phyloP scores from a whole-genome alignment of 2,113 vertebrate genomes.

The Vimba vimba region DNA sequence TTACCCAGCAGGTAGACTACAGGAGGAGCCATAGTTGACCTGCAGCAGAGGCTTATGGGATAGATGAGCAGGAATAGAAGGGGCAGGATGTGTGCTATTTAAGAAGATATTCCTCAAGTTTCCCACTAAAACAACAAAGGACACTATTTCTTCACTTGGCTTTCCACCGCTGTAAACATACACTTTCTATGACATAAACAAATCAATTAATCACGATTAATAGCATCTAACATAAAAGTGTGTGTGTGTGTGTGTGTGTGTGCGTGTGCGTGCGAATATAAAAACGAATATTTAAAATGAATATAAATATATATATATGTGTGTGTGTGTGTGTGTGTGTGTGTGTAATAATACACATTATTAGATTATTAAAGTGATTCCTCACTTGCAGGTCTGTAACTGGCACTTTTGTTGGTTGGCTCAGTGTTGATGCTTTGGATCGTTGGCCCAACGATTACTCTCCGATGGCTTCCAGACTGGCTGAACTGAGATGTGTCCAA shows the following conservation, averaged over 20 bases:
- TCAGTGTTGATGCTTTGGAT: neutral
- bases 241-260: too few relatives aligned
- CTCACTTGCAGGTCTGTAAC: constrained; percentile 54
- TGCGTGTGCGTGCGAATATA: too few relatives aligned
- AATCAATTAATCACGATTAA: too few relatives aligned
- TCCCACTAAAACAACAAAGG: constrained; percentile 24
- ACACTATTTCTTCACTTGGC: neutral
- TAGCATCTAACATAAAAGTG: too few relatives aligned
- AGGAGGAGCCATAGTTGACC: constrained; percentile 70
- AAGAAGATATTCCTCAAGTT: constrained; percentile 42
- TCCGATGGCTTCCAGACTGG: neutral
- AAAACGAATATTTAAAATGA: too few relatives aligned
- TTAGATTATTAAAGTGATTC: neutral
- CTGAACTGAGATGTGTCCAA: constrained; percentile 25
- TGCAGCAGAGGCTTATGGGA: constrained; percentile 68
- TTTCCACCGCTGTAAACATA: neutral
- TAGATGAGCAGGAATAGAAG: constrained; percentile 43
- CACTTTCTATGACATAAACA: neutral
- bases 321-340: too few relatives aligned
- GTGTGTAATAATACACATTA: neutral
- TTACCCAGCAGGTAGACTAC: constrained; percentile 76
- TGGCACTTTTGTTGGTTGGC: neutral
- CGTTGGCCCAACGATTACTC: neutral
- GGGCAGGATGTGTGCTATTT: constrained; percentile 52
- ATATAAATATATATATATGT: too few relatives aligned